Conservation (phyloP, 2,797 vertebrate genomes). For the Rhynchonycteris naso region DNA sequence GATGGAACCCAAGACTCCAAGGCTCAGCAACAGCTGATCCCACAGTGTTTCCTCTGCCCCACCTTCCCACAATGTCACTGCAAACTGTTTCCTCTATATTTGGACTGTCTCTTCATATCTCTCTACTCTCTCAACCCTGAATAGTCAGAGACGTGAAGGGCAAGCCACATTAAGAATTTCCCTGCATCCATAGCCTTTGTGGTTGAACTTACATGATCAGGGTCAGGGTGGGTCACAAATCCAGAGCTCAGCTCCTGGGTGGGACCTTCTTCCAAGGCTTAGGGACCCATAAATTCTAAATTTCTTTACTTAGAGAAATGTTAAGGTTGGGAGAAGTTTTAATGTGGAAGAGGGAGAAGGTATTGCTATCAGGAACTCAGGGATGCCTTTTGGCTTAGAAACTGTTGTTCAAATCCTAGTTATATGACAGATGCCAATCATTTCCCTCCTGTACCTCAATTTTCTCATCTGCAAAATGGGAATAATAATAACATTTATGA, state of each 20-base stretch:
- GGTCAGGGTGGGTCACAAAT: neutral
- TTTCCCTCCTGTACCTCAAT: neutral
- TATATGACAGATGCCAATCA: neutral
- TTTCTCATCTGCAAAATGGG: neutral
- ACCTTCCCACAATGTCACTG: too few relatives aligned
- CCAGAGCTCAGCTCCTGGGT: neutral
- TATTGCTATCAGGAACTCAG: neutral
- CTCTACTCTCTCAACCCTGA: neutral
- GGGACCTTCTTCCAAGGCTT: neutral
- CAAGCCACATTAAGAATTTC: neutral
- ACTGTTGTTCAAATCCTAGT: neutral
- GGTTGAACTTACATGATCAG: neutral
- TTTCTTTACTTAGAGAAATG: neutral
- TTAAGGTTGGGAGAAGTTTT: neutral
- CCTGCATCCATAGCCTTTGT: neutral
- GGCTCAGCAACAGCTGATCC: neutral
- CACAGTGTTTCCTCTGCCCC: neutral
- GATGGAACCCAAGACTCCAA: neutral
- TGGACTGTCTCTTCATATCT: neutral
- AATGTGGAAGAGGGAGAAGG: neutral
- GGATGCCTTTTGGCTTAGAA: slow-evolving; percentile 1
- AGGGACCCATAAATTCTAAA: neutral
- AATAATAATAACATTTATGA: neutral
- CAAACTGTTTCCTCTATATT: neutral
- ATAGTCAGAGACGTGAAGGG: neutral